Conservation (phyloP, 2,113 vertebrate genomes). For the Thymallus thymallus region DNA sequence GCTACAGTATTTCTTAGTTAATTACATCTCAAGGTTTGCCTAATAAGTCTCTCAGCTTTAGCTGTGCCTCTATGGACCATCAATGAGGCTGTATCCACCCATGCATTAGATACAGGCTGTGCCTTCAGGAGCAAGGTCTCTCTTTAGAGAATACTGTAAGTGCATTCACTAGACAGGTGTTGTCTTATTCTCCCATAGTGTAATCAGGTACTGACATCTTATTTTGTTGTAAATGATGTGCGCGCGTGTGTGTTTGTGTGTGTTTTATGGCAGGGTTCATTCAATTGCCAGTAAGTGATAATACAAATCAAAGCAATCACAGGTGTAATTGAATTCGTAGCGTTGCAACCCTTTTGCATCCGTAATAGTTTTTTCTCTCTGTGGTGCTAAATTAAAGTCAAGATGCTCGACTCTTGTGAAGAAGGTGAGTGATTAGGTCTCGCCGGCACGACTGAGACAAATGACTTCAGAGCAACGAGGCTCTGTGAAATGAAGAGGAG, state of each 20-base stretch:
- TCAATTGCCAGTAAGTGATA: conserved; percentile 4
- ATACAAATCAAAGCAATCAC: conserved; percentile 17
- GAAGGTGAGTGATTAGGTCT: conserved; percentile 41
- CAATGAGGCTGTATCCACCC: too few species aligned
- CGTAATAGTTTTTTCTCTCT: conserved; percentile 10
- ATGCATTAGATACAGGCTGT: too few species aligned
- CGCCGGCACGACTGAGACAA: conserved; percentile 36
- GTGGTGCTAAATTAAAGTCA: conserved; percentile 37
- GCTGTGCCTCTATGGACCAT: too few species aligned
- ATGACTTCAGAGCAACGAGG: conserved; percentile 26
- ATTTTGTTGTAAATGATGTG: neutral
- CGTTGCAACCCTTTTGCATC: conserved; percentile 11
- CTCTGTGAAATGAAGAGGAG: conserved; percentile 3
- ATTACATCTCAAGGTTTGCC: too few species aligned
- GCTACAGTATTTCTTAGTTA: too few species aligned
- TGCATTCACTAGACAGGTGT: neutral
- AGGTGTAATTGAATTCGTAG: conserved; percentile 30
- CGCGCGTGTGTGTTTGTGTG: neutral
- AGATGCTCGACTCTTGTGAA: conserved; percentile 33
- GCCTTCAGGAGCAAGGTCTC: neutral
- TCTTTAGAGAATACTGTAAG: neutral
- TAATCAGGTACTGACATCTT: neutral
- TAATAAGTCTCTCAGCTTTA: too few species aligned
- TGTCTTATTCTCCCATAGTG: neutral
- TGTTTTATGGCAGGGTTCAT: neutral